These are phyloP conservation scores for Siniperca knerii DNA, from an alignment of 2,113 vertebrate genomes.

Conservation along the genomic window DNA sequence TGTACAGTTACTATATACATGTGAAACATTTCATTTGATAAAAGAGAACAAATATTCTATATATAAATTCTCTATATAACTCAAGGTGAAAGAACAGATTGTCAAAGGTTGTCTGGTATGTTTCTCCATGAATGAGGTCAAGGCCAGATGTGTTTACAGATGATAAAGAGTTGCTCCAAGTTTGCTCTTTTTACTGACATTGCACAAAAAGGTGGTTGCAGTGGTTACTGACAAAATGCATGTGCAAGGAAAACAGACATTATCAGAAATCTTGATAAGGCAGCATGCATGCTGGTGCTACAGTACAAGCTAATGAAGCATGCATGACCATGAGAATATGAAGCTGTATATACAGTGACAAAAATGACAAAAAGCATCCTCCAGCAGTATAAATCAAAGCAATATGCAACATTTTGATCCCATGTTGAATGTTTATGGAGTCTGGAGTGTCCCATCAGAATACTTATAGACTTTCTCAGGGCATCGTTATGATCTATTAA, in stretches of 20 bases:
- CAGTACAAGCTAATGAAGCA: neutral
- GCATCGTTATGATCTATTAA: neutral
- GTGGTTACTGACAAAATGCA: constrained; percentile 40
- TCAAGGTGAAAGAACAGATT: neutral
- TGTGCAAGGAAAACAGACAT: constrained; percentile 12
- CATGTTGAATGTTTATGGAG: neutral
- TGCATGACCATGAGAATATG: constrained; percentile 10
- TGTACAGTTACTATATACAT: neutral
- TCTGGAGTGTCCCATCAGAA: neutral
- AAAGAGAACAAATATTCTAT: neutral
- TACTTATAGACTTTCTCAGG: neutral
- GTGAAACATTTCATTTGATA: neutral
- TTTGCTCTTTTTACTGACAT: constrained; percentile 6
- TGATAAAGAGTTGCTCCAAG: neutral
- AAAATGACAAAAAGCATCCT: neutral
- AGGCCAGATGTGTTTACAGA: neutral
- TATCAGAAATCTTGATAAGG: constrained; percentile 69
- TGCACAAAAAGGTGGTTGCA: constrained; percentile 13
- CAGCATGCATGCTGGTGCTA: neutral
- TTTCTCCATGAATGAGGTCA: neutral
- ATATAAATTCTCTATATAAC: neutral
- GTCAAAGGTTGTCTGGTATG: neutral
- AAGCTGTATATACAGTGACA: neutral
- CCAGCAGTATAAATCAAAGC: neutral
- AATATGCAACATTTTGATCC: neutral